phyloP scores from a whole-genome alignment of 2,888 invertebrate genomes.

The Diadromus collaris region DNA sequence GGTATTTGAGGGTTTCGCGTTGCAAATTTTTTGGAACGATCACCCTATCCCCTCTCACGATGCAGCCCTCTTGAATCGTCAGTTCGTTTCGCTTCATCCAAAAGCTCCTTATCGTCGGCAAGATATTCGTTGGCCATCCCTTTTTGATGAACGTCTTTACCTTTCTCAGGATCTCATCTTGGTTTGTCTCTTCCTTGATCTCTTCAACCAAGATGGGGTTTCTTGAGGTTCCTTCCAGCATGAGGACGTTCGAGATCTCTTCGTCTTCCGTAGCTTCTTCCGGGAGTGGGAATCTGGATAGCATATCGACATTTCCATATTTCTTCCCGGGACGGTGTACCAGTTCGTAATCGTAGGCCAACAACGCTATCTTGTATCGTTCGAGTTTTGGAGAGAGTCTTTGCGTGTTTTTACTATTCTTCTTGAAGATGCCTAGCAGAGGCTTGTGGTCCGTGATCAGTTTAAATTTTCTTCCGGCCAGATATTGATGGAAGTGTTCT shows the following conservation, averaged over 20 bases:
- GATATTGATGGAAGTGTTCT: conserved; percentile 37
- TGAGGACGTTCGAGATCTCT: background rate
- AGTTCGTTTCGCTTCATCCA: conserved; percentile 36
- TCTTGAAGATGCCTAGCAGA: conserved; percentile 25
- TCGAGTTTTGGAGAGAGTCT: conserved; percentile 30
- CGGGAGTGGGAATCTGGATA: conserved; percentile 42
- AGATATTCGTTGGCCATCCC: conserved; percentile 29
- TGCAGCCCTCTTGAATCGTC: conserved; percentile 26
- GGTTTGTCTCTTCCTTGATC: background rate
- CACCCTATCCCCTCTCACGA: conserved; percentile 35
- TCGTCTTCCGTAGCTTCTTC: conserved; percentile 36
- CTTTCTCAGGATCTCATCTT: conserved; percentile 17
- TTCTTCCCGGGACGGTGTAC: conserved; percentile 12
- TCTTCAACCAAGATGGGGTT: too few relatives aligned
- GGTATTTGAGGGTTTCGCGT: conserved; percentile 34
- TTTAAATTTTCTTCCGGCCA: conserved; percentile 30
- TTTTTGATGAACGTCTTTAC: conserved; percentile 25
- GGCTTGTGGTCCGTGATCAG: conserved; percentile 40
- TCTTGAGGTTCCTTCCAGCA: too few relatives aligned
- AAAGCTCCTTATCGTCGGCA: background rate
- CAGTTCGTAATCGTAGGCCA: conserved; percentile 35
- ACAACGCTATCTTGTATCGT: conserved; percentile 29
- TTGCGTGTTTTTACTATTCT: conserved; percentile 17
- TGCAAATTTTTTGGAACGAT: conserved; percentile 39
- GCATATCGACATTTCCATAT: conserved; percentile 41